These are phyloP conservation scores for Eciton burchellii DNA, from an alignment of 1,140 invertebrate species.

Conservation along the genomic window DNA sequence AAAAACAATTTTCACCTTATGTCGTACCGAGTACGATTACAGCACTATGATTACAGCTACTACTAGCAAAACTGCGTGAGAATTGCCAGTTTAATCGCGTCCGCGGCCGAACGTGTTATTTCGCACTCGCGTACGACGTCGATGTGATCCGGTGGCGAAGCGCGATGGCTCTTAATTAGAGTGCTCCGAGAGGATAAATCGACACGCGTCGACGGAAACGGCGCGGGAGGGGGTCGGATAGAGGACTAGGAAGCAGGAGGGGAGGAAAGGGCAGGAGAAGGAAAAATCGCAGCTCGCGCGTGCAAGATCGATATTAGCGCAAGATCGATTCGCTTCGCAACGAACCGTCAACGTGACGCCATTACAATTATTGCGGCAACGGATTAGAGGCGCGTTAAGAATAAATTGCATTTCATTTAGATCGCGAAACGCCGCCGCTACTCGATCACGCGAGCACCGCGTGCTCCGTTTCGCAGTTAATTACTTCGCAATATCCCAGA, in stretches of 20 bases:
- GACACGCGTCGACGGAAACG: slow-evolving; percentile 40
- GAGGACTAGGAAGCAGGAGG: no score
- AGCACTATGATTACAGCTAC: background rate
- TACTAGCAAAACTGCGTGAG: slow-evolving; percentile 16
- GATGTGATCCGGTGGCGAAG: slow-evolving; percentile 21
- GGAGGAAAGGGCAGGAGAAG: no score
- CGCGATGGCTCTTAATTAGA: slow-evolving; percentile 41
- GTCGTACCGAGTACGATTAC: background rate
- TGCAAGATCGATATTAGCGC: slow-evolving; percentile 8
- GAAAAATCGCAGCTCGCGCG: slow-evolving; percentile 14
- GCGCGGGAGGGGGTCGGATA: no score
- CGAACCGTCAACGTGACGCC: slow-evolving; percentile 34
- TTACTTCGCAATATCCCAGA: slow-evolving; percentile 39
- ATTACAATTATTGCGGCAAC: slow-evolving; percentile 38
- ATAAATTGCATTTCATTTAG: slow-evolving; percentile 58
- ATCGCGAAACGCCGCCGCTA: slow-evolving; percentile 26
- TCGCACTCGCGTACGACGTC: background rate
- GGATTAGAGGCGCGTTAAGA: slow-evolving; percentile 36
- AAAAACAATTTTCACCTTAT: slow-evolving; percentile 39
- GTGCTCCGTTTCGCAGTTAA: slow-evolving; percentile 17
- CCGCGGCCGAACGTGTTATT: background rate
- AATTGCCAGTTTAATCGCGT: slow-evolving; percentile 26
- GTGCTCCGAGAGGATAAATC: slow-evolving; percentile 15
- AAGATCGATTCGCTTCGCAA: slow-evolving; percentile 34
- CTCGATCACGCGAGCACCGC: slow-evolving; percentile 32